phyloP scores from a whole-genome alignment of 2,888 invertebrate species.

The Tinea semifulvella region DNA sequence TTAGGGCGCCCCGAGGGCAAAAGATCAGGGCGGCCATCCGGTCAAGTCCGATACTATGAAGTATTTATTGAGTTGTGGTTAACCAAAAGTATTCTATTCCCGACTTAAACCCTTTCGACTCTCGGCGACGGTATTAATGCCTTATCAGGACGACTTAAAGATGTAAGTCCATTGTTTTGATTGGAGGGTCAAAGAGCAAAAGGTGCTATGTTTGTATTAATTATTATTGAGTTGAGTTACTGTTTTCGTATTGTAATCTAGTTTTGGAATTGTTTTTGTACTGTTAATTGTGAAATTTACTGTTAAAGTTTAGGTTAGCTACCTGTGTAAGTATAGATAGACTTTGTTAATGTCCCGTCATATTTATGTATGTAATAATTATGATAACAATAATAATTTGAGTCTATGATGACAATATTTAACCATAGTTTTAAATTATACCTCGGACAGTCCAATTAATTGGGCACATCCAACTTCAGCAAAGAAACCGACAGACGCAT shows the following conservation, averaged over 20 bases:
- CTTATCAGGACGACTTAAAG: background rate
- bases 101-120: slow-evolving; percentile 43
- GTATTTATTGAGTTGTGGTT: slow-evolving; percentile 65
- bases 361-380: too few species aligned
- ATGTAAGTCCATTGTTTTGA: background rate
- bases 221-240: slow-evolving; percentile 41
- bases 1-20: slow-evolving; percentile 36
- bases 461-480: too few species aligned
- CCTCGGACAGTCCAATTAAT: too few species aligned
- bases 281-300: too few species aligned
- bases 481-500: too few species aligned
- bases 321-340: too few species aligned
- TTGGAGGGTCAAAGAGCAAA: slow-evolving; percentile 22
- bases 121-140: background rate
- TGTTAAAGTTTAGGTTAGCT: too few species aligned
- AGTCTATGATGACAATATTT: too few species aligned
- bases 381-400: too few species aligned
- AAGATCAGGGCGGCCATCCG: slow-evolving; percentile 58
- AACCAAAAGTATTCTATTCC: slow-evolving; percentile 63
- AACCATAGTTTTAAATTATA: too few species aligned
- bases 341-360: too few species aligned
- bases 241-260: too few species aligned
- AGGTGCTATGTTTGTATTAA: slow-evolving; percentile 49
- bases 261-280: slow-evolving; percentile 28
- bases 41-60: slow-evolving; percentile 61